These are phyloP conservation scores for Gnathonemus echidnorhynchus DNA, from an alignment of 2,113 vertebrate genomes.

Conservation along the genomic window DNA sequence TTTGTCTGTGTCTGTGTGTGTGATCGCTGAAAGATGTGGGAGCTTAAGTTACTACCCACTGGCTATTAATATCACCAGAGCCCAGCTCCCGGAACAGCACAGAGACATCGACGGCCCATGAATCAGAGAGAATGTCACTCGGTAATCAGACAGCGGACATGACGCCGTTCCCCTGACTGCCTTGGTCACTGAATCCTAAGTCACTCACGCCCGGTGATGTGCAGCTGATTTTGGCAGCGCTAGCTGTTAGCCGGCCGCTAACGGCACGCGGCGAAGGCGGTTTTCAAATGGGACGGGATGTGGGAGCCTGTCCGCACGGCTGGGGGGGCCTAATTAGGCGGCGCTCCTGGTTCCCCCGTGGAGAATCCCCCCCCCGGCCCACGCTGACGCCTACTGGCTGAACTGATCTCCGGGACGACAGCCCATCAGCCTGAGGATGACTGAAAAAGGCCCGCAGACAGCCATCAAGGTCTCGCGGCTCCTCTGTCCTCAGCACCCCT, in stretches of 20 bases:
- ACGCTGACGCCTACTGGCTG: neutral
- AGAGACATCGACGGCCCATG: neutral
- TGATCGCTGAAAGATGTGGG: neutral
- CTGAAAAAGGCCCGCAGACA: neutral
- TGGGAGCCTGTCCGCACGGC: neutral
- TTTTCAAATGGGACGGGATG: neutral
- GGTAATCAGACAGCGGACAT: slow-evolving; percentile 39
- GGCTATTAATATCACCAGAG: slow-evolving; percentile 27
- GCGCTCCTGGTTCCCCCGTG: neutral
- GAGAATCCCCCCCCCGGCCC: neutral
- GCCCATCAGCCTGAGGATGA: neutral
- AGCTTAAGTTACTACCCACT: slow-evolving; percentile 1
- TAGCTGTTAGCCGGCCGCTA: neutral
- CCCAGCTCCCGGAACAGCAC: slow-evolving; percentile 13
- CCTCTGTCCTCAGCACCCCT: neutral
- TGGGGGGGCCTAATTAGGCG: neutral
- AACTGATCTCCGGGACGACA: neutral
- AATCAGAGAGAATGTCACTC: slow-evolving; percentile 29
- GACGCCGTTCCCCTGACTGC: slow-evolving; percentile 10
- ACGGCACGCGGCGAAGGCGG: neutral
- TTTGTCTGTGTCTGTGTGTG: slow-evolving; percentile 5
- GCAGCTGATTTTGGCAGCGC: neutral
- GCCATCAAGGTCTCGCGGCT: neutral
- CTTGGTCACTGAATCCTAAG: neutral
- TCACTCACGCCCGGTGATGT: neutral